Evolutionary conservation across 2,113 vertebrate species (phyloP).

Genomic region (Cochlearius cochlearius): DNA sequence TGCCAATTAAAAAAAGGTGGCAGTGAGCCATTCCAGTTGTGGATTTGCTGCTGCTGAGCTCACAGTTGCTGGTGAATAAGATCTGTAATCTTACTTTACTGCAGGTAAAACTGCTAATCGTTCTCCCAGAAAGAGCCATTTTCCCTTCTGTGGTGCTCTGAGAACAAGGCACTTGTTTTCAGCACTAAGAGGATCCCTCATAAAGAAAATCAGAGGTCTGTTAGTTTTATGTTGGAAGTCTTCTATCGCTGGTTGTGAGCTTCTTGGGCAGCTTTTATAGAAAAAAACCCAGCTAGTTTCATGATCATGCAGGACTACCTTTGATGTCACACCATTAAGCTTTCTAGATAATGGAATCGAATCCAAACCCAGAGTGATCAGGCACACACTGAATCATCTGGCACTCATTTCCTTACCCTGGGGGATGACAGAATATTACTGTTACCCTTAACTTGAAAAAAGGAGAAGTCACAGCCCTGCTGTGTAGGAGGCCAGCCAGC

Average conservation of each 20-base stretch:
- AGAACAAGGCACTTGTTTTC: not conserved
- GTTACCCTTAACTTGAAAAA: constrained; percentile 13
- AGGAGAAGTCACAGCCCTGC: not conserved
- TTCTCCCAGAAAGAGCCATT: not conserved
- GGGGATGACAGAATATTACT: not conserved
- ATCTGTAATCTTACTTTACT: not conserved
- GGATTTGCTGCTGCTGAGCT: not conserved
- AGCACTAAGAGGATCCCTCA: not conserved
- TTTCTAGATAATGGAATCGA: not conserved
- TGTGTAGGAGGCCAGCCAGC: constrained; percentile 3
- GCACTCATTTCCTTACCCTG: constrained; percentile 6
- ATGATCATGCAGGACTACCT: not conserved
- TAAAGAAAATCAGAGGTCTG: not conserved
- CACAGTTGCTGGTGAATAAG: not conserved
- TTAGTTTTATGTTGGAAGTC: not conserved
- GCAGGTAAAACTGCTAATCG: not conserved
- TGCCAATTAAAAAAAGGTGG: not conserved
- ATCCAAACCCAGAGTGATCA: not conserved
- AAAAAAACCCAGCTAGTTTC: not conserved
- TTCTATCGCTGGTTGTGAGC: not conserved
- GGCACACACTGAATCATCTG: constrained; percentile 5
- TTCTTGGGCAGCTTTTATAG: not conserved
- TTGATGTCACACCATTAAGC: not conserved
- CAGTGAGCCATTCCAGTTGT: not conserved
- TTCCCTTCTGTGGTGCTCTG: not conserved